Base-by-base conservation (phyloP, 2,888 invertebrate genomes). In the Netelia fuscicornis region DNA sequence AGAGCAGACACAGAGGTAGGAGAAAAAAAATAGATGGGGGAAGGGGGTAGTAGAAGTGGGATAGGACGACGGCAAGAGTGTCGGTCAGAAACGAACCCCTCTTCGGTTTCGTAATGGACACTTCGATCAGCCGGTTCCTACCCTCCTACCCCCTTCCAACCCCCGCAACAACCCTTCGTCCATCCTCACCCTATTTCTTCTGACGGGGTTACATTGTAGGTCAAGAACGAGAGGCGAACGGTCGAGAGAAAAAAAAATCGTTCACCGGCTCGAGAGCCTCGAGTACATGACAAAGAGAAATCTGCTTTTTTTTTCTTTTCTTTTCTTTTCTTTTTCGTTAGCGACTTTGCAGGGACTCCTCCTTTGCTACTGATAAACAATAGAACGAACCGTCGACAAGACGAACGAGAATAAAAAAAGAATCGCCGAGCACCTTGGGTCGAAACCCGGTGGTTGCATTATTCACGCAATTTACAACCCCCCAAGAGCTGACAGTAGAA, bases 201-300 rank as follows among this genome's bases (percentile, higher is more conserved):
- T 30, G 52, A 30, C 10, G 23, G 23, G 23, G 76, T 81, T 68
- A 77, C 48, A 67, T 87, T 86, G 76, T 86, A 86, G 87, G 87
- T 86, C 86, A 87, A 84, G 84, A 87, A 81, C 83, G 81, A 71
- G 64, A 78, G 76, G 48, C 17, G 62, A 64, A 60, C n/a, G 62
- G 30, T 76, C 60, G 78, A 71, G 44, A 58, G 37, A 72, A 42
- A 78, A 70, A 70, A 77, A 80, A 86, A 56, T 74, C 71, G 72
- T 64, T 48, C 64, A 37, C 37, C 58, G 64, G 67, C 76, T 70
- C 65, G 70, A 75, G 75, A 64, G 72, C 64, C 42, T 78, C 48
- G 54, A 83, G 72, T 37, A 42, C 37, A 37, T 83, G 77, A 83
- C 77, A 78, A 72, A 67, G 78, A 78, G 56, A 83, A 85, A 85